Conservation (phyloP, 2,888 invertebrate species). For the Synanthedon vespiformis region DNA sequence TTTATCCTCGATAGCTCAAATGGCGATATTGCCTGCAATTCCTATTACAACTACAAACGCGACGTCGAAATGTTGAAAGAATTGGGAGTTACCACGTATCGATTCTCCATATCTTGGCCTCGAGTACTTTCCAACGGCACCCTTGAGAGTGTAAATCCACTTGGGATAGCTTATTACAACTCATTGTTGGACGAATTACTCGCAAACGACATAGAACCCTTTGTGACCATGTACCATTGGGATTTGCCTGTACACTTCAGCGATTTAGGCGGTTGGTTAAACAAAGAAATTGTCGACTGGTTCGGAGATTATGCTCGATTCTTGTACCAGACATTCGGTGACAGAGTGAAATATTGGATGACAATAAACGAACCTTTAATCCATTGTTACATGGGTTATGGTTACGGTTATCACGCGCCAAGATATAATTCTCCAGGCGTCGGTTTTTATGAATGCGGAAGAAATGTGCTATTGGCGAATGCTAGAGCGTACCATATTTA, state of each 20-base stretch:
- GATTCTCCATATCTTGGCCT: slow-evolving; percentile 75
- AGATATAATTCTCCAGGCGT: slow-evolving; percentile 32
- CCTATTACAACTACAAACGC: slow-evolving; percentile 39
- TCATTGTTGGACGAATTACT: slow-evolving; percentile 73
- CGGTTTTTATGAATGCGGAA: slow-evolving; percentile 69
- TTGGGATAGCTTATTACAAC: slow-evolving; percentile 76
- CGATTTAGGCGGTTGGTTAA: slow-evolving; percentile 24
- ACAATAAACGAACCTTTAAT: slow-evolving; percentile 74
- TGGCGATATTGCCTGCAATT: slow-evolving; percentile 72
- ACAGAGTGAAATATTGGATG: slow-evolving; percentile 70
- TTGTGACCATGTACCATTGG: slow-evolving; percentile 70
- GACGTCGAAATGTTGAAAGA: slow-evolving; percentile 64
- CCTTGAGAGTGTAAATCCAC: slow-evolving; percentile 62
- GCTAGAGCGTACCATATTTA: slow-evolving; percentile 68
- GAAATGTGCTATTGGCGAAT: slow-evolving; percentile 74
- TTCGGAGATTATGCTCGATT: slow-evolving; percentile 37
- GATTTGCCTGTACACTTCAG: slow-evolving; percentile 52
- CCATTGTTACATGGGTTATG: slow-evolving; percentile 30
- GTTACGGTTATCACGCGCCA: slow-evolving; percentile 23
- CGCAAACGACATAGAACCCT: slow-evolving; percentile 63
- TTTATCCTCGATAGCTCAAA: slow-evolving; percentile 27
- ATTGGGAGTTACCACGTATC: slow-evolving; percentile 55
- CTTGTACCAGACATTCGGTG: slow-evolving; percentile 58
- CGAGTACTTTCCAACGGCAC: slow-evolving; percentile 73
- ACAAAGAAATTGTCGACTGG: slow-evolving; percentile 24